Percentiles rank a stretch among this genome's conserved stretches.
phyloP scores from a whole-genome alignment of 2,113 vertebrate genomes.

The Calidris pugnax region DNA sequence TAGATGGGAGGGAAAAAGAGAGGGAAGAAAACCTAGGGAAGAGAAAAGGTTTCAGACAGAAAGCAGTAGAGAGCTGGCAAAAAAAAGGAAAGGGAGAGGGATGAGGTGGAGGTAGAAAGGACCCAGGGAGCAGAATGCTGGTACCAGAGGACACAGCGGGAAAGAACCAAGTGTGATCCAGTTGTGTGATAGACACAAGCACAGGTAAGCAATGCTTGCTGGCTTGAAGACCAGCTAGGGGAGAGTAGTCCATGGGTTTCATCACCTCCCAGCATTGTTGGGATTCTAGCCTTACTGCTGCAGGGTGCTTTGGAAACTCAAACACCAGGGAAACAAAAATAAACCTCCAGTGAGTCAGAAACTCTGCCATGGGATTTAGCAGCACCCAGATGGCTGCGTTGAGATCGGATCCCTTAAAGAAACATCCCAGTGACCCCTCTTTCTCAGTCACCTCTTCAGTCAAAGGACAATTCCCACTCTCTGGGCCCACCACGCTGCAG shows the following conservation, averaged over 20 bases:
- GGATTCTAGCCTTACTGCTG: neutral
- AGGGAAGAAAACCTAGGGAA: neutral
- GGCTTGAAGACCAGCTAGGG: neutral
- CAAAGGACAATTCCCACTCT: neutral
- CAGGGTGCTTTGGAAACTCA: neutral
- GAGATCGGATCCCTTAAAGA: neutral
- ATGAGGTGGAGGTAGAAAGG: neutral
- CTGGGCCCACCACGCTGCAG: neutral
- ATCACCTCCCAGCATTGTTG: neutral
- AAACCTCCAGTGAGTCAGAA: neutral
- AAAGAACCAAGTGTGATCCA: neutral
- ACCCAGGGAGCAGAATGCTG: neutral
- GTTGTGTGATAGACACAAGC: neutral
- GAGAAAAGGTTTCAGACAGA: neutral
- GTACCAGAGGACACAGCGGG: neutral
- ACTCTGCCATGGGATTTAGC: neutral
- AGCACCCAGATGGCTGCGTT: neutral
- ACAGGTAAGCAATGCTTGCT: neutral
- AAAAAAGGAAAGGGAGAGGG: neutral
- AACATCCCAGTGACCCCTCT: neutral
- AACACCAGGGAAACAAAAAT: neutral
- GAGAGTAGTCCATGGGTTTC: neutral
- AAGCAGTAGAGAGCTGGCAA: neutral
- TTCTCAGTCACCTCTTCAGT: neutral
- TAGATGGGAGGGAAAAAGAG: neutral